These are phyloP conservation scores for Drosophila pallidifrons DNA, from an alignment of 1,140 invertebrate species.

Conservation along the genomic window DNA sequence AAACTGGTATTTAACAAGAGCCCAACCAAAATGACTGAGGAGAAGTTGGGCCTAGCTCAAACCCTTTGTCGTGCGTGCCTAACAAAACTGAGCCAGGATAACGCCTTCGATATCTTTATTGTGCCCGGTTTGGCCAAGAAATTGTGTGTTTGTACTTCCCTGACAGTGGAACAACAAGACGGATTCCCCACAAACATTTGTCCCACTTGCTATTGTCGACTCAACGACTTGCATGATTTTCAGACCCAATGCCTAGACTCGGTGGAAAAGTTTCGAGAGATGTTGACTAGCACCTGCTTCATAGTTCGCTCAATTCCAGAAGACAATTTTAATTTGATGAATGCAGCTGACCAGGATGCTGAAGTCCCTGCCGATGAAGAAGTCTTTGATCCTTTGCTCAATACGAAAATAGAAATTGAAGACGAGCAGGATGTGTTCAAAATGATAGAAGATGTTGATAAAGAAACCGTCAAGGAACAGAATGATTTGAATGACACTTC, in stretches of 20 bases:
- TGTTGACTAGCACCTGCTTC: constrained; percentile 52
- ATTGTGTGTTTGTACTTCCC: constrained; percentile 70
- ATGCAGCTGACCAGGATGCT: constrained; percentile 23
- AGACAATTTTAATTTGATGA: constrained; percentile 39
- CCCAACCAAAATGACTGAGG: constrained; percentile 48
- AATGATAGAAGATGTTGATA: constrained; percentile 72
- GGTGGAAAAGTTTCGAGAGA: constrained; percentile 68
- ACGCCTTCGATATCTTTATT: constrained; percentile 66
- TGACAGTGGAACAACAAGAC: constrained; percentile 73
- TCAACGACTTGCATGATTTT: constrained; percentile 75
- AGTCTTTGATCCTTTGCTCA: constrained; percentile 3
- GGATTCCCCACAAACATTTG: constrained; percentile 75
- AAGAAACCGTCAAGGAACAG: constrained; percentile 50
- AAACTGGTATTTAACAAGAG: constrained; percentile 4
- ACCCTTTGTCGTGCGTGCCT: constrained; percentile 75
- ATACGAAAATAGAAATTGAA: constrained; percentile 77
- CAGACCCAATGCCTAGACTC: constrained; percentile 74
- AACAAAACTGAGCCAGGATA: constrained; percentile 52
- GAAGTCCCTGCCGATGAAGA: constrained; percentile 17
- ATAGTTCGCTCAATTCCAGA: not conserved
- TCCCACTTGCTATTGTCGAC: constrained; percentile 58
- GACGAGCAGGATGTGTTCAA: constrained; percentile 81
- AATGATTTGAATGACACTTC: constrained; percentile 39
- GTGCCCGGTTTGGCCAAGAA: constrained; percentile 77
- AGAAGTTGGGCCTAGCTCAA: constrained; percentile 54